Conservation (phyloP, 2,113 vertebrate genomes). For the Uropsilus gracilis region DNA sequence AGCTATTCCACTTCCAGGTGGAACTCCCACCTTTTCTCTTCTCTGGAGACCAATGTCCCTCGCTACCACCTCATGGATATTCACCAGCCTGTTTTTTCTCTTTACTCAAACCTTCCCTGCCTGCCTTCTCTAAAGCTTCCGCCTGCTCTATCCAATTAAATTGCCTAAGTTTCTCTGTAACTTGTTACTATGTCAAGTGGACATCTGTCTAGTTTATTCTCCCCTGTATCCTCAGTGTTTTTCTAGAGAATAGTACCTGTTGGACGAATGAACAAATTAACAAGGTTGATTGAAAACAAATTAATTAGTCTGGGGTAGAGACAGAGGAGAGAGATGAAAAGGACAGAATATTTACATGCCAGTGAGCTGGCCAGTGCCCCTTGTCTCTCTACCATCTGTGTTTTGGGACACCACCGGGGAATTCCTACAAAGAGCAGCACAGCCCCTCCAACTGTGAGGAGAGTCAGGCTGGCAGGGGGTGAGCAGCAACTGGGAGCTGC, state of each 20-base stretch:
- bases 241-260: not conserved
- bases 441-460: not conserved
- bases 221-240: not conserved
- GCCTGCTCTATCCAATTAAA: not conserved
- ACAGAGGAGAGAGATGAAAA: not conserved
- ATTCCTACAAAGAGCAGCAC: not conserved
- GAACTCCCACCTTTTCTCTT: not conserved
- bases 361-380: not conserved
- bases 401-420: not conserved
- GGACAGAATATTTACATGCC: not conserved
- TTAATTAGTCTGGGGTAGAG: not conserved
- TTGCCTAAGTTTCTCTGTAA: not conserved
- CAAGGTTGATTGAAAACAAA: not conserved
- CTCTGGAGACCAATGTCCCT: not conserved
- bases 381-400: not conserved
- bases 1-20: not conserved
- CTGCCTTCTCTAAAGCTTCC: not conserved
- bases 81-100: not conserved
- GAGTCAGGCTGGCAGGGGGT: not conserved
- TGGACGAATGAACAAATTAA: not conserved
- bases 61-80: too few species aligned
- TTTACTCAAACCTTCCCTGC: not conserved
- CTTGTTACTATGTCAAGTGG: not conserved
- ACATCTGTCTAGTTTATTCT: not conserved
- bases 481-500: not conserved